Conservation (phyloP, 2,113 vertebrate species). For the Callocephalon fimbriatum region DNA sequence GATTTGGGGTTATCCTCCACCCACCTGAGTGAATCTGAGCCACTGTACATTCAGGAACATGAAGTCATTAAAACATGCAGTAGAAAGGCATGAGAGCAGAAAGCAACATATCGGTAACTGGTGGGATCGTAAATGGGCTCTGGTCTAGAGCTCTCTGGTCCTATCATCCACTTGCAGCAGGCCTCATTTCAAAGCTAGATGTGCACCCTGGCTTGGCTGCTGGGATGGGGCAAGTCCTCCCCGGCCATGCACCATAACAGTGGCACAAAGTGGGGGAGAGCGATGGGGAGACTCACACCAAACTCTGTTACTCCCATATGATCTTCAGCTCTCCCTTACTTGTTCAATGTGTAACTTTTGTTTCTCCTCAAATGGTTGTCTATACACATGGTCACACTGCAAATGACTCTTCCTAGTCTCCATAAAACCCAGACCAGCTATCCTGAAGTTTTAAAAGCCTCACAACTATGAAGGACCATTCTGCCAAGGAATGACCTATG, state of each 20-base stretch:
- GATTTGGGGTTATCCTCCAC: not conserved
- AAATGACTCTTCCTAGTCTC: not conserved
- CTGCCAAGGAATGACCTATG: not conserved
- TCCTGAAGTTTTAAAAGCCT: not conserved
- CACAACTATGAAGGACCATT: not conserved
- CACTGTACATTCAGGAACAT: not conserved
- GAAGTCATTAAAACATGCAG: not conserved
- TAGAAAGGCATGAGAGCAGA: not conserved
- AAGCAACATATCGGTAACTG: accelerated
- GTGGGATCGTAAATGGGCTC: not conserved
- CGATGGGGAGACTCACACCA: not conserved
- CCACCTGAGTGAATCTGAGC: not conserved
- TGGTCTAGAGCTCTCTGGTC: not conserved
- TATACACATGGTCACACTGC: not conserved
- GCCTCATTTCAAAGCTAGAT: not conserved
- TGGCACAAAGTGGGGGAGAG: not conserved
- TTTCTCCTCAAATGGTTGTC: not conserved
- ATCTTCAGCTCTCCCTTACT: not conserved
- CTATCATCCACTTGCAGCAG: not conserved
- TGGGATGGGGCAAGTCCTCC: not conserved
- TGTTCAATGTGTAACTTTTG: not conserved
- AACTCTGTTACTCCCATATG: not conserved
- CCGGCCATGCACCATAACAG: accelerated
- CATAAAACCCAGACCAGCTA: not conserved
- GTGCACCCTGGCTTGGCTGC: not conserved